Base-by-base conservation (phyloP, 2,888 invertebrate genomes). In the Drosophila colorata region DNA sequence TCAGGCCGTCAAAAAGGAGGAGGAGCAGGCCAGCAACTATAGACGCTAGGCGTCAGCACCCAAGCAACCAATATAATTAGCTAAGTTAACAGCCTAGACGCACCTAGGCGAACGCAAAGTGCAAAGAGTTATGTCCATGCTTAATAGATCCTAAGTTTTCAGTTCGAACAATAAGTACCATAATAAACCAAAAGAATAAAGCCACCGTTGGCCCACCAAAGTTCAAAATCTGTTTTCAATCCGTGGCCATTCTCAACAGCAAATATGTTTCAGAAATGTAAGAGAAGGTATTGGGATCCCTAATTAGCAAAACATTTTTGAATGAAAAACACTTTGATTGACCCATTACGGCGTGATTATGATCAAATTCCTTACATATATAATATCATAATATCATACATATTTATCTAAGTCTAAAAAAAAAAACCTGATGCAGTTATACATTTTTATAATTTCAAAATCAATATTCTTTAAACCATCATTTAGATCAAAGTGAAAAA, bases 1-100 rank as follows among this genome's bases (percentile, higher is more conserved):
- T 9, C 95, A 95, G 91, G 96, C 96, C 2, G 93, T 96, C 28
- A 95, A 94, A 89, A 96, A 95, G 90, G 96, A 96, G 93, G 95
- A 96, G 78, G 94, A 95, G 4, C 92, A 91, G 78, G 75, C 79
- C 70, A 83, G 77, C 47, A 85, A 72, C 70, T 87, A 83, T 37
- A 74, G 83, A 55, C 87, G 85, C 41, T 84, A 71, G 58, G 1
- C 48, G 23, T 7, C 5, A 13, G 1, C 14, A 20, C 0, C 37
- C 37, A 40, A 28, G 7, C 41, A 14, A 25, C 14, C 28, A 33
- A 31, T 47, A 43, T 69, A 76, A 51, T 60, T 65, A 76, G 53
- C 64, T 72, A 65, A 85, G 80, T 68, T 77, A 52, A 53, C 41
- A 48, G 44, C 48, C 59, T 40, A 64, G 40, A 31, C 33, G 40